Base-by-base conservation (phyloP, 2,888 invertebrate genomes). In the Fragum whitleyi region DNA sequence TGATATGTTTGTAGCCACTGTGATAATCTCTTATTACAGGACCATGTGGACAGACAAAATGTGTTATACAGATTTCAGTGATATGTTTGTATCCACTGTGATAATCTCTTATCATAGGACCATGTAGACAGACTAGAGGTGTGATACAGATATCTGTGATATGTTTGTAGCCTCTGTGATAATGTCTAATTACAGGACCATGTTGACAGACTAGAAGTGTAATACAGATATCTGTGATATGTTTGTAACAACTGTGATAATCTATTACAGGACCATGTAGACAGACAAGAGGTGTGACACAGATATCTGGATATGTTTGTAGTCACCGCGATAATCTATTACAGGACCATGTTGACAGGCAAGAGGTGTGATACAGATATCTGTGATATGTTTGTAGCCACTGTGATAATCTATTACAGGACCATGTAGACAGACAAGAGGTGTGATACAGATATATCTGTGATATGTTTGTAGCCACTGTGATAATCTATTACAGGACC, bases 81-180 rank as follows among this genome's bases (percentile, higher is more conserved):
- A n/a, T n/a, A n/a, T 88, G 88, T 73, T 86, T 55, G 74, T 86
- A 32, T 72, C 87, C 16, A 74, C 82, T 61, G 73, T 86, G 59
- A 77, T 88, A 39, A 65, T 79, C 23, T 82, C 86, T 36, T 36
- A 9, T 36, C n/a, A 19, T 16, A 65, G 65, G 21, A 65, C 32
- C 36, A 65, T 65, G 42, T 65, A 65, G 42, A 42, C 23, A 26
- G 65, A 65, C 21, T 1, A 65, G 19, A 21, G 21, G 9, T 2
- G 61, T n/a, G n/a, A 61, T n/a, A 65, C 11, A 21, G 5, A 36
- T 21, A 65, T 7, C 65, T 42, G 42, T 65, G n/a, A n/a, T n/a
- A n/a, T 88, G 88, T 73, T 86, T 55, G 74, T 86, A 32, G 74
- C 87, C 16, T 73, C 82, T 61, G 73, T 86, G 59, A 77, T 88